A percentile compares a stretch with the other conserved stretches of the same genome.
These are phyloP conservation scores for Fragum fragum DNA, from an alignment of 2,888 invertebrate genomes.

Conservation along the genomic window DNA sequence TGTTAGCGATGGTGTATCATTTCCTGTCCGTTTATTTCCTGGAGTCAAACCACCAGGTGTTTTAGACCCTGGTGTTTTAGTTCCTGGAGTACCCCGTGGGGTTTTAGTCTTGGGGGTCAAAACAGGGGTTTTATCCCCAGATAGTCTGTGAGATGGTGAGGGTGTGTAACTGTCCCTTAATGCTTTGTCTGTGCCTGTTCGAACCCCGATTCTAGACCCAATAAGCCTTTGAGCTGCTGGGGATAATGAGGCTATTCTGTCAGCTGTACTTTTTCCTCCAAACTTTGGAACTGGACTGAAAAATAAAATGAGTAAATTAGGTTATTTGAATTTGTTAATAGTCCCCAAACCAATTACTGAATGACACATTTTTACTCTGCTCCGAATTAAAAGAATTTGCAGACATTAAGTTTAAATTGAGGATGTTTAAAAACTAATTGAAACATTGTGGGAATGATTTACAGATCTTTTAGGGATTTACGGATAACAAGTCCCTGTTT, in stretches of 20 bases:
- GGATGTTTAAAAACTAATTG: no score
- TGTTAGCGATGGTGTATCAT: conserved; percentile 89
- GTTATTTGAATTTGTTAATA: no score
- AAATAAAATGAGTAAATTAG: no score
- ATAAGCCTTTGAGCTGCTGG: conserved; percentile 95
- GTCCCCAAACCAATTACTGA: no score
- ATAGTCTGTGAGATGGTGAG: conserved; percentile 85
- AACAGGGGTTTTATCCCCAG: conserved; percentile 78
- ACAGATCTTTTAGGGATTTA: no score
- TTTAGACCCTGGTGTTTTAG: conserved; percentile 44
- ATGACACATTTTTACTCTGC: no score
- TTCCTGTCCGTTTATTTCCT: conserved; percentile 74
- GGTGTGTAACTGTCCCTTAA: conserved; percentile 89
- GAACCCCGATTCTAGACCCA: conserved; percentile 91
- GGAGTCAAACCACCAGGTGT: conserved; percentile 63
- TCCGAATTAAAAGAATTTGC: no score
- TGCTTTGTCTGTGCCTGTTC: conserved; percentile 88
- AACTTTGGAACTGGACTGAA: conserved; percentile 82
- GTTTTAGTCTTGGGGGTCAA: conserved; percentile 71
- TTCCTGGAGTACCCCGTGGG: conserved; percentile 42
- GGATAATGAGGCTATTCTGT: conserved; percentile 96
- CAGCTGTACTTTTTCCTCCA: conserved; percentile 88
- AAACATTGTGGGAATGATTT: no score
- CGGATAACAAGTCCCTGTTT: no score
- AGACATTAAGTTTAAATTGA: no score